phyloP scores from a whole-genome alignment of 2,888 invertebrate genomes.

The Dimorphilus gyrociliatus region DNA sequence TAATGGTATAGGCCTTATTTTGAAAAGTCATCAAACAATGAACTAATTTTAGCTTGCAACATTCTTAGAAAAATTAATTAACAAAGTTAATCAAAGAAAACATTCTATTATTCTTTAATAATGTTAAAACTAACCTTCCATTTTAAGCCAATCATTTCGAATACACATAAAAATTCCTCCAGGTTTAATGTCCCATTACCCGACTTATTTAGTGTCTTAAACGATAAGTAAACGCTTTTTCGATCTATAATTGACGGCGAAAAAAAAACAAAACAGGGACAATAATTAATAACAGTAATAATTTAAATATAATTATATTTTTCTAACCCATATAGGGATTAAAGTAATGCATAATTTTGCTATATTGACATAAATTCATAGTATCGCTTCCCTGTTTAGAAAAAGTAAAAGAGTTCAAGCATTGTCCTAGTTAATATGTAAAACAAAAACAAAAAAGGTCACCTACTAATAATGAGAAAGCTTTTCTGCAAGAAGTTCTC shows the following conservation, averaged over 20 bases:
- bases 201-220: conserved; percentile 56
- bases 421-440: conserved; percentile 46
- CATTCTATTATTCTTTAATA: conserved; percentile 2
- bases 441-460: conserved; percentile 29
- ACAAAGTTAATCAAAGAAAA: neutral
- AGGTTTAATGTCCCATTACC: conserved; percentile 50
- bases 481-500: conserved; percentile 60
- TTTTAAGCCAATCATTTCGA: conserved; percentile 53
- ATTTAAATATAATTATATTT: too few species aligned
- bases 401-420: conserved; percentile 50
- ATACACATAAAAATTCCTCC: conserved; percentile 56
- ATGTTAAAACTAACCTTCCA: conserved; percentile 46
- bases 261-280: too few species aligned
- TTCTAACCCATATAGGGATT: too few species aligned
- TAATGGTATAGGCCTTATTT: too few species aligned
- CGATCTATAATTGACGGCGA: conserved; percentile 46
- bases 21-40: too few species aligned
- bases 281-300: too few species aligned
- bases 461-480: conserved; percentile 62
- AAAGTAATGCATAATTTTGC: too few species aligned
- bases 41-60: too few species aligned
- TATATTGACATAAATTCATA: neutral
- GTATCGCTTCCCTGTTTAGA: neutral
- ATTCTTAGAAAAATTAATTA: too few species aligned
- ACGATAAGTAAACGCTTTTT: conserved; percentile 59